Evolutionary conservation across 2,888 invertebrate species (phyloP), one percentile per base, ranked within the genome.

Genomic region (Poecilus cupreus): DNA sequence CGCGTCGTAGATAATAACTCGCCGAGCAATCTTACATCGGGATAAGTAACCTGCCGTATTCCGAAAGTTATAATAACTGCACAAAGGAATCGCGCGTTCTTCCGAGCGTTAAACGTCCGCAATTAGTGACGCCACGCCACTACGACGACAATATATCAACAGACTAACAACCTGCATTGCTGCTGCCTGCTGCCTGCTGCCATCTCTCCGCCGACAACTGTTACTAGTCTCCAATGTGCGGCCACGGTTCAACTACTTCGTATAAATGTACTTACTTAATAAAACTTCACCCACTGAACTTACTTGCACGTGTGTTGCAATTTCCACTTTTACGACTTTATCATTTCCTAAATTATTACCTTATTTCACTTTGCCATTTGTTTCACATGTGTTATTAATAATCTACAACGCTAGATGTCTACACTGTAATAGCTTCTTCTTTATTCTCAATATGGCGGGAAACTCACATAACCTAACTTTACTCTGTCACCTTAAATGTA

Each of bases 51-150:
- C 72, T 24, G 72, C 24, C 72, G 37, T 68, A 68, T 68, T 68
- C 64, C 18, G 51, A 54, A 80, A 80, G 80, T 80, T 80, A 26
- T 80, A 80, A 80, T 80, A 80, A 72, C 54, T 80, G 57, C 80
- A 80, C 80, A 80, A 80, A 80, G 57, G 80, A 72, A 72, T 39
- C 49, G 72, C 51, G 32, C 18, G 13, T 22, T 64, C 37, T 46
- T 72, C 72, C 72, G 57, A 57, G 57, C 39, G 80, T 80, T 80
- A 57, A 80, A 72, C 51, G 54, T 72, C 68, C 72, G 80, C 72
- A 80, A 80, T 80, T 80, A 80, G 80, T 80, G 57, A 72, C 72
- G 72, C 80, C 57, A 43, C 37, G 39, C 72, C 72, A 32, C 32
- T 32, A 32, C 32, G 32, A 32, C 32, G 5, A 32, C 32, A 79